Evolutionary conservation across 2,113 vertebrate genomes (phyloP).

Genomic region (Anser brachyrhynchus): DNA sequence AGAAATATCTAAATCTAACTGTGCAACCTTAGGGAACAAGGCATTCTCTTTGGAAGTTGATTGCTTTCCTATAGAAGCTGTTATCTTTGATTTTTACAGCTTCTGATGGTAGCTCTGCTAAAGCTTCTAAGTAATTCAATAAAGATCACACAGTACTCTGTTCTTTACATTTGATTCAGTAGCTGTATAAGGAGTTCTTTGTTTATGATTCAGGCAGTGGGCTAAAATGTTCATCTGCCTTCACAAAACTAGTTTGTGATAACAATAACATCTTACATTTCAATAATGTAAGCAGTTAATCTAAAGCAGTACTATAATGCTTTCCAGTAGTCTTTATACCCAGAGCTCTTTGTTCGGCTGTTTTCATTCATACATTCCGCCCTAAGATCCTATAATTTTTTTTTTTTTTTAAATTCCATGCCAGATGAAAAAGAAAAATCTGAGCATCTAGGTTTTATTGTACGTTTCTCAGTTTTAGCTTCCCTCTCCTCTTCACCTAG

Average conservation of each 20-base stretch:
- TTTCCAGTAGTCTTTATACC: background rate
- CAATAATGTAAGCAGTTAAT: constrained; percentile 66
- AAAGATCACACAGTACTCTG: constrained; percentile 46
- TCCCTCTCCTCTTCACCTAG: background rate
- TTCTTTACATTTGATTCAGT: constrained; percentile 49
- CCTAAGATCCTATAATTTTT: background rate
- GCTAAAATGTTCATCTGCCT: constrained; percentile 66
- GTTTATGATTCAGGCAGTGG: constrained; percentile 66
- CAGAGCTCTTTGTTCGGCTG: background rate
- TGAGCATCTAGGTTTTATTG: background rate
- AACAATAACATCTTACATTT: constrained; percentile 64
- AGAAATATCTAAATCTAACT: constrained; percentile 56
- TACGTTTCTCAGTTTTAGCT: background rate
- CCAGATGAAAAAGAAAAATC: background rate
- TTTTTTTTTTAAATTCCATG: background rate
- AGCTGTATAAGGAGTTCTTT: constrained; percentile 49
- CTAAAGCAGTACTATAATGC: constrained; percentile 1
- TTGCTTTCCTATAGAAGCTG: constrained; percentile 46
- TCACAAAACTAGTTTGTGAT: constrained; percentile 45
- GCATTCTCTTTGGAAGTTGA: constrained; percentile 48
- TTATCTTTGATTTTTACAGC: constrained; percentile 68
- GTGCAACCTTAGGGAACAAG: constrained; percentile 23
- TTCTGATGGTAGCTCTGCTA: constrained; percentile 49
- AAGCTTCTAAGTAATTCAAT: constrained; percentile 63
- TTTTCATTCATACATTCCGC: background rate